phyloP scores from a whole-genome alignment of 2,888 invertebrate species.

The Pristionchus entomophagus region DNA sequence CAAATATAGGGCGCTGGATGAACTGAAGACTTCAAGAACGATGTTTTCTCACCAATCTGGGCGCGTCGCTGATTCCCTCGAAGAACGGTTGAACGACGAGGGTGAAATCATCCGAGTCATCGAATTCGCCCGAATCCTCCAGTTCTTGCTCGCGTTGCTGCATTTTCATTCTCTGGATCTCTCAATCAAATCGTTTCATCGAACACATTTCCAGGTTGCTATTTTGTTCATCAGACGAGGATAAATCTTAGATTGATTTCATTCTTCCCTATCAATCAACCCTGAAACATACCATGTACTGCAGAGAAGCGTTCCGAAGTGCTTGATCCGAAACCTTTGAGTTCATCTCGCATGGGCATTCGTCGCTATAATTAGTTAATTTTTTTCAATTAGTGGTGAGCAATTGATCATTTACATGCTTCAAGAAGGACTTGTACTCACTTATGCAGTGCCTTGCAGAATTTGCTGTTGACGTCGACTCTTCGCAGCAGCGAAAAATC shows the following conservation, averaged over 20 bases:
- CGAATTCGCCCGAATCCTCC: slow-evolving; percentile 53
- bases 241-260: too few species aligned
- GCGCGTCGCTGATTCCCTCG: slow-evolving; percentile 59
- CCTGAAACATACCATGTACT: slow-evolving; percentile 65
- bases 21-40: background rate
- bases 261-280: too few species aligned
- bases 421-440: background rate
- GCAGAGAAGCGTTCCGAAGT: slow-evolving; percentile 58
- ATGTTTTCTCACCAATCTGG: slow-evolving; percentile 43
- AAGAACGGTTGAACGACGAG: slow-evolving; percentile 70
- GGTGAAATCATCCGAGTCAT: slow-evolving; percentile 66
- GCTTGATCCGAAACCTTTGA: slow-evolving; percentile 59
- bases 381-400: too few species aligned
- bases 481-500: slow-evolving; percentile 67
- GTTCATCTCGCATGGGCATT: slow-evolving; percentile 66
- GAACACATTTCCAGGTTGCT: too few species aligned
- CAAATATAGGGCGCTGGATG: background rate
- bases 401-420: too few species aligned
- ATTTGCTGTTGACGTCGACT: slow-evolving; percentile 62
- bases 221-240: too few species aligned
- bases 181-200: background rate
- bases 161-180: background rate
- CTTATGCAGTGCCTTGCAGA: slow-evolving; percentile 65
- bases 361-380: slow-evolving; percentile 49
- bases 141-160: slow-evolving; percentile 38